Evolutionary conservation across 2,888 invertebrate genomes (phyloP), one percentile per base, ranked within the genome.

Genomic region (Cataglyphis altisquamis): DNA sequence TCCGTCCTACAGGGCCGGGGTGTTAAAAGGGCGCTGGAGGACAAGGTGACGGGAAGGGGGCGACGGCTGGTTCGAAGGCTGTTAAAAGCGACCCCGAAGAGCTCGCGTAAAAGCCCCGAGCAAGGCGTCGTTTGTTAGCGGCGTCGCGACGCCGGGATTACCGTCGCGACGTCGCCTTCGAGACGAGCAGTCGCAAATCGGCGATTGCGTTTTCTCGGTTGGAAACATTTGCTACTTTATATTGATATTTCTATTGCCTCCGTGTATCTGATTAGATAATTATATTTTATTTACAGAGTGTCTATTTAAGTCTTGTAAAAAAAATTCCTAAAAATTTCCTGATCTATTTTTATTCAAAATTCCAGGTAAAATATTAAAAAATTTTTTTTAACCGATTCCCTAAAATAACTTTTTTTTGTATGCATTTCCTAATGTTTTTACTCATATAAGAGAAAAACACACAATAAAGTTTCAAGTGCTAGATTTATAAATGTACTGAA

Each of bases 91-190:
- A 85, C 67, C 72, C 72, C 80, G 55, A 9, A 60, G 62, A 77
- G 78, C 67, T 78, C 70, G 29, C 66, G 57, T 78, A 60, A 78
- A 39, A 64, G 82, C 78, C 41, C 77, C 55, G n/a, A 25, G 66
- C 60, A 32, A 63, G 52, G 72, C 18, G 64, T 62, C 88, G 89
- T 92, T 93, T 92, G 92, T 91, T 91, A 92, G 86, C 83, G 52
- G 25, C 87, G 91, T 92, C 91, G 89, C 91, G 92, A 91, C 92
- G 93, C 88, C 90, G 84, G 77, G 88, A 91, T 90, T 89, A 88
- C 86, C 89, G 93, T 93, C 92, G 93, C 92, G 92, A 92, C 93
- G 90, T 48, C 86, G 88, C 89, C 93, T 93, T 91, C 92, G 92
- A 86, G 88, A 89, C 86, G 55, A 15, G 52, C 48, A 39, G 29